These are phyloP conservation scores for Amiota communis DNA, from an alignment of 2,888 invertebrate genomes.

Conservation along the genomic window DNA sequence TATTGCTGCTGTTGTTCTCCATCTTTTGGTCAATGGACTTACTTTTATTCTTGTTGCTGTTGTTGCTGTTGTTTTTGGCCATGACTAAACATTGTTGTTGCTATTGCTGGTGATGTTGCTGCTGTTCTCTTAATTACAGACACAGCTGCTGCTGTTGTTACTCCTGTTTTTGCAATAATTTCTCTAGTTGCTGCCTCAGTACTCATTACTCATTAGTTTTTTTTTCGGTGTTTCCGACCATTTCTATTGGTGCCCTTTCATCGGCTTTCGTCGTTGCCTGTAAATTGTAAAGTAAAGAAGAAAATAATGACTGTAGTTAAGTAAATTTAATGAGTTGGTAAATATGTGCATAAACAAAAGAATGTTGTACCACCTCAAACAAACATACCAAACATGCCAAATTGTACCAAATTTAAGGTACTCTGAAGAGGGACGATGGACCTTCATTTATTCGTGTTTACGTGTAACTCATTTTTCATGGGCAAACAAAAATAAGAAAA, in stretches of 20 bases:
- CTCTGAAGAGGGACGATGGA: too few relatives aligned
- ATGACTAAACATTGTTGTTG: background rate
- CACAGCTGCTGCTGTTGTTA: background rate
- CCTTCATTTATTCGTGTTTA: too few relatives aligned
- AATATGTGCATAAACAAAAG: constrained; percentile 32
- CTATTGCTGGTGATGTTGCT: constrained; percentile 7
- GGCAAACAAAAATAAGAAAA: too few relatives aligned
- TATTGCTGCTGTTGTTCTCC: constrained; percentile 9
- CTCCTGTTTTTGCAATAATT: background rate
- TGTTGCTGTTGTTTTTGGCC: background rate
- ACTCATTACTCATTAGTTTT: too few relatives aligned
- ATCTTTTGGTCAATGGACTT: background rate
- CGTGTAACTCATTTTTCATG: too few relatives aligned
- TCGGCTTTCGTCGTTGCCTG: constrained; percentile 35
- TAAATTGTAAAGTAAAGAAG: constrained; percentile 14
- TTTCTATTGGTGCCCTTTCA: background rate
- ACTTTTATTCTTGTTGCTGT: background rate
- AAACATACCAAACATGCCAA: too few relatives aligned
- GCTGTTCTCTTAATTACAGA: background rate
- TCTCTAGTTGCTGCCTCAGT: background rate
- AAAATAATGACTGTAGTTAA: constrained; percentile 54
- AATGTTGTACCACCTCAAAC: too few relatives aligned
- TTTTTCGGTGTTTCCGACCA: too few relatives aligned
- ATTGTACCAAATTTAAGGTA: too few relatives aligned
- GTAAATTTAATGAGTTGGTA: constrained; percentile 55